Base-by-base conservation (phyloP, 2,888 invertebrate genomes). In the Cephus pygmeus region DNA sequence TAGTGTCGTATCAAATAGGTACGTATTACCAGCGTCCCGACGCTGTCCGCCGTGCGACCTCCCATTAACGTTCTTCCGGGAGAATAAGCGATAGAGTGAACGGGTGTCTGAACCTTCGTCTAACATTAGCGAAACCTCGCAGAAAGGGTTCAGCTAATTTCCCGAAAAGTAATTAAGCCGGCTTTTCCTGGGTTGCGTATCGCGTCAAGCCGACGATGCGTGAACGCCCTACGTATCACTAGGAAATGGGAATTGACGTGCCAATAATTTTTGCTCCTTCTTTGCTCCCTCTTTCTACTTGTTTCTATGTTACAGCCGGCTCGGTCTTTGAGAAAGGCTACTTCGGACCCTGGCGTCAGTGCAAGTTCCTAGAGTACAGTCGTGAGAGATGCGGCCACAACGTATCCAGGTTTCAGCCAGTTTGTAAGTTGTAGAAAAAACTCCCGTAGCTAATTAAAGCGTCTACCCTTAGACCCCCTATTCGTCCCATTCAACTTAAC, bases 291-390 rank as follows among this genome's bases (percentile, higher is more conserved):
- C 12, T 35, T 35, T 12, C 35, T 35, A 35, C 23, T 6, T 73
- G 76, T 83, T 83, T 84, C 81, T 81, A 85, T 84, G 77, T 93
- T 93, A 73, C 93, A 96, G 96, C 93, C 88, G 94, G 94, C 35
- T 91, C 91, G 85, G 95, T 94, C 87, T 94, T 94, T 87, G 97
- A 97, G 90, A 94, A 93, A 84, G 97, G 97, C 73, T 97, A 97
- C 92, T 97, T 97, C 89, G 97, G 97, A 81, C 97, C 97, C 88
- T 97, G 97, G 95, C 95, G 95, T 87, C 95, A 96, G 80, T 97
- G 97, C 94, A 97, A 96, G 92, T 94, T 94, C 88, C 92, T 96
- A 85, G 93, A 95, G 15, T 97, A 96, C 92, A 95, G 96, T 92
- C 93, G 97, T 85, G 96, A 97, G 92, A 94, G 96, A 92, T 97